These are phyloP conservation scores for Notodonta ziczac DNA, from an alignment of 2,888 invertebrate species.

Conservation along the genomic window DNA sequence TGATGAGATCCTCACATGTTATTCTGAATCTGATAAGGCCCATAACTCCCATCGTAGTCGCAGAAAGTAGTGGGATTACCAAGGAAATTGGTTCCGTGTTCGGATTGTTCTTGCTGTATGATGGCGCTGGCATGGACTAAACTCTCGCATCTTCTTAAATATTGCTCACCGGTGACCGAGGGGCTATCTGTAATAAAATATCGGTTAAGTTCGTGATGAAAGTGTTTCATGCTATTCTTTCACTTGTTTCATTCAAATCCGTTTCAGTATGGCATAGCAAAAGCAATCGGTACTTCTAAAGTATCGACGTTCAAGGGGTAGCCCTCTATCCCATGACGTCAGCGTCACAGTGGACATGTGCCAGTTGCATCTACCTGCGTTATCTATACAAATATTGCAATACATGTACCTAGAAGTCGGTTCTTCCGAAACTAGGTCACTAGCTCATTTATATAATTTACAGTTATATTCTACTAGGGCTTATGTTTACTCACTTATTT, in stretches of 20 bases:
- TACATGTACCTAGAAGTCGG: conserved; percentile 24
- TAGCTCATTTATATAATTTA: conserved; percentile 1
- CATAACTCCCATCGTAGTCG: conserved; percentile 88
- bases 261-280: neutral
- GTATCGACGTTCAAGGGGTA: conserved; percentile 40
- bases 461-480: neutral
- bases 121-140: conserved; percentile 79
- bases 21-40: conserved; percentile 78
- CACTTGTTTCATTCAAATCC: too few species aligned
- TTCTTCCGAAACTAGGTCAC: conserved; percentile 39
- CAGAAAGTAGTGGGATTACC: conserved; percentile 82
- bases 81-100: conserved; percentile 85
- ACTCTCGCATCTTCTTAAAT: conserved; percentile 88
- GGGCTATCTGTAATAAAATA: conserved; percentile 63
- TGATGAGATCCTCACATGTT: conserved; percentile 77
- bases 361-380: conserved; percentile 41
- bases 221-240: neutral
- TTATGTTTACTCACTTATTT: neutral
- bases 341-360: conserved; percentile 33
- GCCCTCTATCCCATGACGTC: conserved; percentile 52
- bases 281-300: conserved; percentile 39
- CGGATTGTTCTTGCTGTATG: conserved; percentile 80
- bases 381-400: conserved; percentile 30
- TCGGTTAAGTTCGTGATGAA: too few species aligned
- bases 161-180: conserved; percentile 79